Evolutionary conservation across 2,113 vertebrate species (phyloP), one percentile per base, ranked within the genome.

Genomic region (Leucoraja erinaceus): DNA sequence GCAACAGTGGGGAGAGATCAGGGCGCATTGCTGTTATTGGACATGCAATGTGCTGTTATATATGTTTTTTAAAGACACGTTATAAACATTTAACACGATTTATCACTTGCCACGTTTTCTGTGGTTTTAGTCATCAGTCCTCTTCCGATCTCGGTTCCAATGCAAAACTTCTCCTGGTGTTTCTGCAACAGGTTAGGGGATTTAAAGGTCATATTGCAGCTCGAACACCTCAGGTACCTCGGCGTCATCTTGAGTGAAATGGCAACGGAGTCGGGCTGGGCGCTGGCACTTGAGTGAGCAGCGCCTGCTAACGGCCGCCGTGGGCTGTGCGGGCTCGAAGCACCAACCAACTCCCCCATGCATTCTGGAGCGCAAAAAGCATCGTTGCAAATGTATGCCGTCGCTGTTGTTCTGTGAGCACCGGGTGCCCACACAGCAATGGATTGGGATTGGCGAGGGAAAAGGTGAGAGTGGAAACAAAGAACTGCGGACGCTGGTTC

Each of bases 121-220:
- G 94, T 92, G 0, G 93, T 94, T 70, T 93, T 94, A 8, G 93
- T 93, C 76, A 93, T 93, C 31, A 93, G 74, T 61, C 74, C 92
- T 54, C 93, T 94, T 74, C 93, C 94, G 78, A 93, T 38, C 86
- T 94, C 93, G 54, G 90, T 93, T 54, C 95, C 95, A 84, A 95
- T 95, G 81, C 94, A 95, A 83, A 95, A 95, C 93, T 93, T 95
- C 22, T 95, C 94, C 93, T 94, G 94, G 72, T 95, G 95, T 56
- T 95, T 95, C 93, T 93, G 93, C 22, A 95, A 93, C 79, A 95
- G 93, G 81, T 93, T 93, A 28, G 92, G 93, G 33, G 95, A 95
- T 84, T 93, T 95, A 72, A 95, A 95, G 93, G 93, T 93, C 94
- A 95, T 95, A 47, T 94, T 94, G 92, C 95, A 95, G 14, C 92